phyloP scores from a whole-genome alignment of 1,140 invertebrate genomes.

The Camponotus pennsylvanicus region DNA sequence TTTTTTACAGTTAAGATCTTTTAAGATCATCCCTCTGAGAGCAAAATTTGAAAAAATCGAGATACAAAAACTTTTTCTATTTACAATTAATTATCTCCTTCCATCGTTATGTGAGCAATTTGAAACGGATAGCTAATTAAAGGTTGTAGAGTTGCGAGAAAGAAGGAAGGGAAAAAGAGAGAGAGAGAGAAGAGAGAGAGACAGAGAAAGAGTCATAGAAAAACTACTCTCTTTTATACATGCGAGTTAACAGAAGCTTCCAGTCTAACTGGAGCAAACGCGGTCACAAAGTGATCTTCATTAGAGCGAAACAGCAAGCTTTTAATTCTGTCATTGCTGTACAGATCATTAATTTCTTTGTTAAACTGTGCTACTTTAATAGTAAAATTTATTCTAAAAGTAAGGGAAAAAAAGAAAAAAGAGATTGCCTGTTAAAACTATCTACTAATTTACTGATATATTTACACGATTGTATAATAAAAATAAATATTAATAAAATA shows the following conservation, averaged over 20 bases:
- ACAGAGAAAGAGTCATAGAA: not conserved
- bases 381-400: not conserved
- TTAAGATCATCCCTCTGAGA: not conserved
- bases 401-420: not conserved
- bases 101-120: not conserved
- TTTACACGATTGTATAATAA: not conserved
- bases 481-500: not conserved
- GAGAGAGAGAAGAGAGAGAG: not conserved
- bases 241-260: conserved; percentile 27
- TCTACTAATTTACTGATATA: not conserved
- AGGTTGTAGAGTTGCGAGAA: not conserved
- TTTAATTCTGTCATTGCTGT: not conserved
- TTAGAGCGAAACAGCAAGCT: conserved; percentile 15
- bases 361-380: not conserved
- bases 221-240: conserved; percentile 4
- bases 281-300: conserved; percentile 7
- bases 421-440: not conserved
- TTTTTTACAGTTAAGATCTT: not conserved
- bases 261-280: not conserved
- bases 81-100: not conserved
- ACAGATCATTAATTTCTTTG: not conserved
- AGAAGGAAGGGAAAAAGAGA: no score
- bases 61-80: not conserved
- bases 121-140: conserved; percentile 1
- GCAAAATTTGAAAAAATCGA: not conserved